Base-by-base conservation (phyloP, 2,113 vertebrate genomes). In the Sylvia atricapilla region DNA sequence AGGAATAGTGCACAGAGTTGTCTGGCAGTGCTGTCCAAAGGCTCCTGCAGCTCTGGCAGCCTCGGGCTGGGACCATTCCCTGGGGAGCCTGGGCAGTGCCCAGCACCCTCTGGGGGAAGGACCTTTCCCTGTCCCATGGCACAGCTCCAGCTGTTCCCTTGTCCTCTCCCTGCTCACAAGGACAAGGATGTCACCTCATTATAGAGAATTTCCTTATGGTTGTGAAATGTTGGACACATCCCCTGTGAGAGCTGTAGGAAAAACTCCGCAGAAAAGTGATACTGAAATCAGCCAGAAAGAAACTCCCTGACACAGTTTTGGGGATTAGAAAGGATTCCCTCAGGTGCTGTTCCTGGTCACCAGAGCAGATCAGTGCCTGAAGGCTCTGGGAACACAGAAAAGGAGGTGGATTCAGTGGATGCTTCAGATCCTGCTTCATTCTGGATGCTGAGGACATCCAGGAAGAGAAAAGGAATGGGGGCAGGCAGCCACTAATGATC, bases 61-160 rank as follows among this genome's bases (percentile, higher is more conserved):
- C 53, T 69, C 19, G 14, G 63, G 53, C 53, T 0, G 53, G 16
- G 49, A 3, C 75, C 56, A 49, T 63, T 72, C 43, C 85, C 75
- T 80, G 53, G 44, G 72, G 44, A 76, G 72, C 44, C 52, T 67
- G 74, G 47, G 17, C 74, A 69, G 64, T n/a, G 84, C 60, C 70
- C 55, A 60, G 20, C 73, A 69, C 63, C 66, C 46, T 39, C 41
- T 30, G 66, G 84, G 70, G 47, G 30, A 17, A 10, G n/a, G 28
- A 3, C 47, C 47, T 63, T 62, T 20, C 20, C 39, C 56, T 46
- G 30, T 0, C 15, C 21, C n/a, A n/a, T 30, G n/a, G 0, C 4
- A 1, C 56, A 63, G 24, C 56, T 25, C 56, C 56, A 70, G 56
- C 37, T 0, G 0, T 6, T 44, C 44, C 31, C 37, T 44, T 6